Conservation (phyloP, 2,888 invertebrate genomes). For the Yponomeuta plumbellus region DNA sequence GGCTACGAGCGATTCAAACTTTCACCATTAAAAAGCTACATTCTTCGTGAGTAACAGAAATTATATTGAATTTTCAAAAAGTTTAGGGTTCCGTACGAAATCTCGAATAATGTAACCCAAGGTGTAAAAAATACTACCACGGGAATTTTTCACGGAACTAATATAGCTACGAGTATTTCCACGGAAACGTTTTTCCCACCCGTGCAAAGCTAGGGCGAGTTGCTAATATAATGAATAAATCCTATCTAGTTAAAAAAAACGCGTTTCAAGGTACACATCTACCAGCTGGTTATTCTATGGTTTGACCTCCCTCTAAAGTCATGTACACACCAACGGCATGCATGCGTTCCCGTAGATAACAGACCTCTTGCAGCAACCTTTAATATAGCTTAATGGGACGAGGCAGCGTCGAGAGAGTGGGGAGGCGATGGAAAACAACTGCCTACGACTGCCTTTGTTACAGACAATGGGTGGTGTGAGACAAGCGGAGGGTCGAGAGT, state of each 20-base stretch:
- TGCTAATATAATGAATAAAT: no score
- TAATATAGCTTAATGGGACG: not conserved
- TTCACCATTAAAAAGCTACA: no score
- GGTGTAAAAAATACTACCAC: no score
- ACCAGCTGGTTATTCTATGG: not conserved
- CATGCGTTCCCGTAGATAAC: conserved; percentile 1
- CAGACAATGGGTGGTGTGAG: not conserved
- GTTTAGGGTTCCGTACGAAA: no score
- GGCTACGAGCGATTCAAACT: no score
- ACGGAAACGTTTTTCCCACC: no score
- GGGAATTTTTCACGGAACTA: no score
- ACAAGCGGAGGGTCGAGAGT: not conserved
- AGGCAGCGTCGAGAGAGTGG: not conserved
- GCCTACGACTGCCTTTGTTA: not conserved
- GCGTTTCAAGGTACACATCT: not conserved
- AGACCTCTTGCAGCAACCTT: not conserved
- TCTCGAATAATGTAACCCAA: no score
- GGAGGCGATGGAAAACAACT: not conserved
- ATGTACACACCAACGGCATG: not conserved
- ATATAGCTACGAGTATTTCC: no score
- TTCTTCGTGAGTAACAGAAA: no score
- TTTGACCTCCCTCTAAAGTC: not conserved
- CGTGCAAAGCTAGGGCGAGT: no score
- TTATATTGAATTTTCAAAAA: no score
- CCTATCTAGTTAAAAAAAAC: not conserved